These are phyloP conservation scores for Pterostichus madidus DNA, from an alignment of 2,888 invertebrate species.

Conservation along the genomic window DNA sequence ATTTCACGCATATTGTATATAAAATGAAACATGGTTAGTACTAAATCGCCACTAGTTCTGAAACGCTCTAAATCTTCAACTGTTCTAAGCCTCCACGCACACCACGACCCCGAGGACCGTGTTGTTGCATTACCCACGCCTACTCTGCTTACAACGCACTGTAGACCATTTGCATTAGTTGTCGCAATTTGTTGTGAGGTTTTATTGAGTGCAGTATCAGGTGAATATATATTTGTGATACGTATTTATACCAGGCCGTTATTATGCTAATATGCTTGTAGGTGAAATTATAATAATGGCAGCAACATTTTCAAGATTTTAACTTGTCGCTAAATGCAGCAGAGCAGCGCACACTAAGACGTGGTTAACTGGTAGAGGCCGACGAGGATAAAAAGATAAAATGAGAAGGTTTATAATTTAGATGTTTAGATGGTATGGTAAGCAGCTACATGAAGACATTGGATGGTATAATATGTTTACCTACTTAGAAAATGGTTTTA, in stretches of 20 bases:
- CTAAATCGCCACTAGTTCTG: conserved; percentile 26
- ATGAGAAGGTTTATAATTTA: conserved; percentile 21
- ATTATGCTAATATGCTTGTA: conserved; percentile 64
- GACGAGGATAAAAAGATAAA: neutral
- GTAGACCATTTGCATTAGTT: conserved; percentile 61
- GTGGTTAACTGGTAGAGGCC: neutral
- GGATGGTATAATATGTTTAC: conserved; percentile 14
- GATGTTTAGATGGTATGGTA: conserved; percentile 7
- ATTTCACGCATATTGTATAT: too few species aligned
- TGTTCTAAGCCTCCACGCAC: conserved; percentile 32
- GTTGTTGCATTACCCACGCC: conserved; percentile 55
- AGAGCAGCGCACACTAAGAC: neutral
- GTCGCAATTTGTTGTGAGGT: conserved; percentile 63
- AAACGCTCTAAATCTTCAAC: neutral
- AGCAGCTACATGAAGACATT: conserved; percentile 4
- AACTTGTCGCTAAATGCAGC: conserved; percentile 53
- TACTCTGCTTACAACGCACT: conserved; percentile 46
- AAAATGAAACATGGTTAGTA: too few species aligned
- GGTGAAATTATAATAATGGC: conserved; percentile 65
- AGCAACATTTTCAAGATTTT: conserved; percentile 49
- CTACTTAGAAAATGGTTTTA: neutral
- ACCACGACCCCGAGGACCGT: neutral
- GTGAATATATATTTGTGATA: conserved; percentile 62
- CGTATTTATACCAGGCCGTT: conserved; percentile 56
- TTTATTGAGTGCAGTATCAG: conserved; percentile 63